A percentile compares a stretch with the other conserved stretches of the same genome.
Evolutionary conservation across 2,888 invertebrate genomes (phyloP).

Genomic region (Unio delphinus): DNA sequence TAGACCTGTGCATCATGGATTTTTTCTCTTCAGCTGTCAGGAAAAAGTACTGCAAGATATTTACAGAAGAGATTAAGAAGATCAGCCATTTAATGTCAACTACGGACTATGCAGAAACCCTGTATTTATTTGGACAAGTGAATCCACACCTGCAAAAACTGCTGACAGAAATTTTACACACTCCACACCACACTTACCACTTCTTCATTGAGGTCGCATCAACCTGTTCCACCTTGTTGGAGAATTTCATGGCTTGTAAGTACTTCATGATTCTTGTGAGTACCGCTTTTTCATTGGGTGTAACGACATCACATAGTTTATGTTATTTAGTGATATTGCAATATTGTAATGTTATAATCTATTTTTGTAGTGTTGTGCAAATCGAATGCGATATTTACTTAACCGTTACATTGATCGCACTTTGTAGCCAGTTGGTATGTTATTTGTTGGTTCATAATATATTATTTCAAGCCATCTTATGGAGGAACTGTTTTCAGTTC

Average conservation of each 20-base stretch:
- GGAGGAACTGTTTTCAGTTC: too few species aligned
- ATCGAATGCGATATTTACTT: too few species aligned
- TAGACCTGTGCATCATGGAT: too few species aligned
- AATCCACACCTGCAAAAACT: conserved; percentile 8
- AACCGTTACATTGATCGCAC: too few species aligned
- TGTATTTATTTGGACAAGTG: conserved; percentile 1
- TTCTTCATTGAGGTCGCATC: conserved; percentile 7
- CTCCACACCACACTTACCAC: conserved; percentile 4
- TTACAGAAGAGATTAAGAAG: conserved; percentile 4
- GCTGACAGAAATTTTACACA: conserved; percentile 7
- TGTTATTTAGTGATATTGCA: too few species aligned
- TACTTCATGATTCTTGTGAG: not conserved
- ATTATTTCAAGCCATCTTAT: too few species aligned
- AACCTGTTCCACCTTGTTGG: conserved; percentile 1
- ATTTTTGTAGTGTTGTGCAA: too few species aligned
- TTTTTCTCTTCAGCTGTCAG: not conserved
- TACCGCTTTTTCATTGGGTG: too few species aligned
- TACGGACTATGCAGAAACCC: conserved; percentile 2
- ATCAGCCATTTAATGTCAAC: conserved; percentile 5
- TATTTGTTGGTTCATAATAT: too few species aligned
- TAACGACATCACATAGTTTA: too few species aligned
- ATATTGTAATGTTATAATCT: too few species aligned
- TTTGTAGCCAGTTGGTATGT: too few species aligned
- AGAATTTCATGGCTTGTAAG: conserved; percentile 8
- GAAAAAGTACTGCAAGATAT: conserved; percentile 6